phyloP scores from a whole-genome alignment of 2,113 vertebrate species.

The Peromyscus polionotus region DNA sequence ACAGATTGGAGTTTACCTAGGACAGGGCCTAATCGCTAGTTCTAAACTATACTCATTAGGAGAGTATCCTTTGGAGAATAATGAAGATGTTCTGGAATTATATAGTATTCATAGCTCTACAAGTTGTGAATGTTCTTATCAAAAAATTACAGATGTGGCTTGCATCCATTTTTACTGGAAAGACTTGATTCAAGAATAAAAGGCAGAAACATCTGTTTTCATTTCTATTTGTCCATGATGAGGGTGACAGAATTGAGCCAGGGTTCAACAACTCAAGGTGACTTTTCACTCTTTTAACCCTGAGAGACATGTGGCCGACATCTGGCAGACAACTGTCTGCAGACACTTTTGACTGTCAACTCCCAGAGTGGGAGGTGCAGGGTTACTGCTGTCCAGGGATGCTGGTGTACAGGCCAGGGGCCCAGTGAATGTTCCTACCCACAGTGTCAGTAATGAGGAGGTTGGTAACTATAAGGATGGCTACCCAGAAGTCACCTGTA shows the following conservation, averaged over 20 bases:
- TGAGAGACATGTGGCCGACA: not conserved
- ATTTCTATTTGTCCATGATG: not conserved
- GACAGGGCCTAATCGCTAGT: not conserved
- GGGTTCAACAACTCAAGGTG: not conserved
- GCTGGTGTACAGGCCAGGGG: too few relatives aligned
- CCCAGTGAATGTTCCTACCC: not conserved
- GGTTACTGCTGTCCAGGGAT: not conserved
- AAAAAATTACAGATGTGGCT: not conserved
- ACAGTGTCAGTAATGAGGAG: fast-evolving
- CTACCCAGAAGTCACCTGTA: not conserved
- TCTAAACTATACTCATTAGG: not conserved
- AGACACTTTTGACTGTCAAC: not conserved
- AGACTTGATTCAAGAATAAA: not conserved
- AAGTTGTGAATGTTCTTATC: not conserved
- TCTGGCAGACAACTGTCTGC: not conserved
- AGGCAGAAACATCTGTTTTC: not conserved
- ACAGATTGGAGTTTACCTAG: not conserved
- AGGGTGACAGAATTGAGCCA: not conserved
- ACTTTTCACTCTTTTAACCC: not conserved
- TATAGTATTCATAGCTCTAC: not conserved
- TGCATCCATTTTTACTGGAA: not conserved
- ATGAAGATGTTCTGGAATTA: not conserved
- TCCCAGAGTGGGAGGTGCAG: not conserved
- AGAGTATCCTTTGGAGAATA: not conserved
- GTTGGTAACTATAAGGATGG: not conserved